Conservation (phyloP, 2,888 invertebrate species). For the Stratiomys singularior region DNA sequence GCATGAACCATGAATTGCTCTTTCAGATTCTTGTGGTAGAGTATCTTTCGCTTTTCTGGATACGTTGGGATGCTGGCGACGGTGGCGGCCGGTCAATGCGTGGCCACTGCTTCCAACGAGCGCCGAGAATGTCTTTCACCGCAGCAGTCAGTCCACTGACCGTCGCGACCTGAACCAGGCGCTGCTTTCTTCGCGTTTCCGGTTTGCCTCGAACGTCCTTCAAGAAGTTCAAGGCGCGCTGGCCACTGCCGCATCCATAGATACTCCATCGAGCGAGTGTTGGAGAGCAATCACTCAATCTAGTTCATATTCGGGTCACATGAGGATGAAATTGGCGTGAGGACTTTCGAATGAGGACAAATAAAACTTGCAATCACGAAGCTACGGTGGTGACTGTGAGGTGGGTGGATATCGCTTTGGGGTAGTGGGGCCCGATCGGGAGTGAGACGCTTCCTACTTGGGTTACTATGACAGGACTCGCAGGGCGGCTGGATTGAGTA, state of each 20-base stretch:
- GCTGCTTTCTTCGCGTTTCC: slow-evolving; percentile 17
- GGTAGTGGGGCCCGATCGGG: no score
- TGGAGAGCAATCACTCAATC: neutral
- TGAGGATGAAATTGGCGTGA: neutral
- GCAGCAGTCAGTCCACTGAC: slow-evolving; percentile 33
- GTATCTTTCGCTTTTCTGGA: slow-evolving; percentile 1
- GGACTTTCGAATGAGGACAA: neutral
- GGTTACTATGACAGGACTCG: no score
- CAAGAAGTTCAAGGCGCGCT: neutral
- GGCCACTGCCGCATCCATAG: neutral
- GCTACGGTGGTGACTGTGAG: neutral
- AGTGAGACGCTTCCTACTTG: no score
- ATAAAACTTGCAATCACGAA: neutral
- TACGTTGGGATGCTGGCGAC: neutral
- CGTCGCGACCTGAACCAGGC: slow-evolving; percentile 15
- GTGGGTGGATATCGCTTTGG: neutral
- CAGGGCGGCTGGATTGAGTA: neutral
- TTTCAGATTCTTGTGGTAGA: neutral
- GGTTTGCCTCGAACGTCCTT: neutral
- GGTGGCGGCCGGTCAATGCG: neutral
- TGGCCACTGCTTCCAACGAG: neutral
- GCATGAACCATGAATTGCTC: slow-evolving; percentile 9
- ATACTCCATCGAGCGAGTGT: neutral
- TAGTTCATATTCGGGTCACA: neutral
- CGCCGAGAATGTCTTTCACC: neutral